These are phyloP conservation scores for Heliconius sara DNA, from an alignment of 2,888 invertebrate species.

Conservation along the genomic window DNA sequence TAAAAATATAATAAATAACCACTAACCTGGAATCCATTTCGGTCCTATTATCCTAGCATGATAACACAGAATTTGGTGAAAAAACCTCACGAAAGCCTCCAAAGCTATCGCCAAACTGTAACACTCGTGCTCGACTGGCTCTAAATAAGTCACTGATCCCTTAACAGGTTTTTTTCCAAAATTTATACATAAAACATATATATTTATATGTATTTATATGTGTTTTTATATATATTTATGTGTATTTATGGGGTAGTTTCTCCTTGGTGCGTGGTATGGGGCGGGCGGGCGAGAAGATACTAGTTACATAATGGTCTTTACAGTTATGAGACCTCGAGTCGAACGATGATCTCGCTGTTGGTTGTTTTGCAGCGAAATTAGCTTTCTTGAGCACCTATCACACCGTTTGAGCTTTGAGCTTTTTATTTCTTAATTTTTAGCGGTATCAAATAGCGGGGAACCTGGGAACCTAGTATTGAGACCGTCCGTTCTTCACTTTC, in stretches of 20 bases:
- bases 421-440: neutral
- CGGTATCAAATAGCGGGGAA: too few relatives aligned
- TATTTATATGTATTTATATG: slow-evolving; percentile 5
- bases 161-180: slow-evolving; percentile 12
- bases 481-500: too few relatives aligned
- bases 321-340: slow-evolving; percentile 81
- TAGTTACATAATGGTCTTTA: slow-evolving; percentile 81
- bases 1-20: neutral
- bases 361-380: slow-evolving; percentile 80
- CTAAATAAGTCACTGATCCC: slow-evolving; percentile 38
- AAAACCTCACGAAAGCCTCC: neutral
- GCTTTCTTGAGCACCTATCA: slow-evolving; percentile 69
- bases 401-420: slow-evolving; percentile 56
- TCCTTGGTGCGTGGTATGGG: slow-evolving; percentile 59
- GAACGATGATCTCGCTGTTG: slow-evolving; percentile 81
- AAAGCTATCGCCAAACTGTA: slow-evolving; percentile 9
- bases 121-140: slow-evolving; percentile 8
- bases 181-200: neutral
- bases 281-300: slow-evolving; percentile 71
- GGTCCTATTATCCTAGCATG: neutral
- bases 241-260: slow-evolving; percentile 41
- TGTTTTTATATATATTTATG: slow-evolving; percentile 28
- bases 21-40: slow-evolving; percentile 21
- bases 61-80: neutral
- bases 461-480: too few relatives aligned